Percentiles rank a stretch among this genome's conserved stretches.
Evolutionary conservation across 2,888 invertebrate species (phyloP).

Genomic region (Lycocerus yunnanus): DNA sequence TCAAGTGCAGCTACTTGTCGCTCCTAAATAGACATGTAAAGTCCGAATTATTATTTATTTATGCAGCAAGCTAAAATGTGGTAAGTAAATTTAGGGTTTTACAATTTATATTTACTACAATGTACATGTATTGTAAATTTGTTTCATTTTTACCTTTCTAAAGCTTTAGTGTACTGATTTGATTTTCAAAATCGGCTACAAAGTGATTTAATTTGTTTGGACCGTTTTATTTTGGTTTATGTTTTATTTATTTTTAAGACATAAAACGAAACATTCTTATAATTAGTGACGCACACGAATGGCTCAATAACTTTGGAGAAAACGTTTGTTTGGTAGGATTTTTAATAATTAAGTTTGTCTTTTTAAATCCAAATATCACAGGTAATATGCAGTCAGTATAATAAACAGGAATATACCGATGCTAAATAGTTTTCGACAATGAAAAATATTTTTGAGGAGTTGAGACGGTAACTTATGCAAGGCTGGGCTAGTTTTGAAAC

Average conservation of each 20-base stretch:
- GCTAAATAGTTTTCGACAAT: too few species aligned
- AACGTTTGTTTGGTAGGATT: too few species aligned
- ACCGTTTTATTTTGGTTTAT: neutral
- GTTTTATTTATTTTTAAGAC: neutral
- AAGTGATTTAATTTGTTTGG: neutral
- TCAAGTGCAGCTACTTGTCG: neutral
- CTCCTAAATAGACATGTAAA: neutral
- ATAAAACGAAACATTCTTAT: neutral
- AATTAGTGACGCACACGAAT: neutral
- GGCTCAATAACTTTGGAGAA: too few species aligned
- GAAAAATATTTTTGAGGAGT: too few species aligned
- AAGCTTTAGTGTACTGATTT: neutral
- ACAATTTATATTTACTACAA: neutral
- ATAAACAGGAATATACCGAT: too few species aligned
- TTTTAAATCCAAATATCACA: too few species aligned
- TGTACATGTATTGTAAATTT: neutral
- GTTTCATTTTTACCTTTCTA: neutral
- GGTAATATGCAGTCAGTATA: too few species aligned
- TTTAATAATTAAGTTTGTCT: too few species aligned
- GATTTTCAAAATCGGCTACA: neutral
- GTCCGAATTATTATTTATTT: neutral
- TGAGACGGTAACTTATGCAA: too few species aligned
- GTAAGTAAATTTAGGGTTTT: neutral
- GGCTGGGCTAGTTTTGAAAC: too few species aligned
- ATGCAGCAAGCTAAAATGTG: neutral